A percentile compares a stretch with the other conserved stretches of the same genome.
phyloP scores from a whole-genome alignment of 2,113 vertebrate species.

The Xerus inauris region DNA sequence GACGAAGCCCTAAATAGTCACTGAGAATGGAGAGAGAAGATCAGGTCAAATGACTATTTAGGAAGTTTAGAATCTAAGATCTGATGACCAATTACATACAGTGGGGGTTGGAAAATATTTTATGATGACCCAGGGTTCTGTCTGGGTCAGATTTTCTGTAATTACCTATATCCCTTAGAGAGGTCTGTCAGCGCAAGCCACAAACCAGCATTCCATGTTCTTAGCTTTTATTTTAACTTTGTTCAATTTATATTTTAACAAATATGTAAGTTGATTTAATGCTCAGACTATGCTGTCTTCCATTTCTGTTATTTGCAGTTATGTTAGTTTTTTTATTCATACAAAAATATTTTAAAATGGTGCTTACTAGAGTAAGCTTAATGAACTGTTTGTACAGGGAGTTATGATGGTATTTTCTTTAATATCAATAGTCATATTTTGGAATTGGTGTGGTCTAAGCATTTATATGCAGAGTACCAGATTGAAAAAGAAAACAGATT shows the following conservation, averaged over 20 bases:
- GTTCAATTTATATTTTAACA: slow-evolving; percentile 14
- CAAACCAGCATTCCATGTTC: not conserved
- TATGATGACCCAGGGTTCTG: not conserved
- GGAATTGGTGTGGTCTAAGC: not conserved
- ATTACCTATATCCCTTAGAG: slow-evolving; percentile 36
- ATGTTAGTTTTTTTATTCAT: not conserved
- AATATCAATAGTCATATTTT: not conserved
- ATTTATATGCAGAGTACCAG: not conserved
- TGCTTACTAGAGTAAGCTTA: not conserved
- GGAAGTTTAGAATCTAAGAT: not conserved
- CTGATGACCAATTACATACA: not conserved
- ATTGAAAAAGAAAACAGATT: not conserved
- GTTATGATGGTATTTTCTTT: not conserved
- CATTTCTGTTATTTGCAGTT: slow-evolving; percentile 22
- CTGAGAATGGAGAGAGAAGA: not conserved
- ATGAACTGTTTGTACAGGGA: not conserved
- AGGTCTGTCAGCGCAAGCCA: not conserved
- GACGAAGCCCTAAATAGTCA: not conserved
- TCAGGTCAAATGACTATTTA: not conserved
- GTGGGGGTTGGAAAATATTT: not conserved
- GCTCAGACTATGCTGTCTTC: not conserved
- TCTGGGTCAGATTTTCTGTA: not conserved
- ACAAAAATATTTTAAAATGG: not conserved
- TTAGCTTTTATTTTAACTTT: slow-evolving; percentile 45
- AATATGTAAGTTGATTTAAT: not conserved